Base-by-base conservation (phyloP, 2,113 vertebrate species). In the Panthera tigris region DNA sequence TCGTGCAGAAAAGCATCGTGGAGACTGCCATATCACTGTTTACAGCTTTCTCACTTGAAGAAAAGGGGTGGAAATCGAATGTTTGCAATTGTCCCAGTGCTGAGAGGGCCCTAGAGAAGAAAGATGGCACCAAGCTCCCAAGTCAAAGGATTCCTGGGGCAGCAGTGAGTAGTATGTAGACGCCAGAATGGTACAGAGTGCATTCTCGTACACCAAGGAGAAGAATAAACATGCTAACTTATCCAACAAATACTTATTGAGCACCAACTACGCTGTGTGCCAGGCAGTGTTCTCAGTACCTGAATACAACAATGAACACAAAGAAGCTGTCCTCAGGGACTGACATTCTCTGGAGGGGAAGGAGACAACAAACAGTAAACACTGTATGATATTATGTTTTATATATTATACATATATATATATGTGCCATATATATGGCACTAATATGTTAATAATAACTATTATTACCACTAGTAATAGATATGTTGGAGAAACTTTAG, bases 11-110 rank as follows among this genome's bases (percentile, higher is more conserved):
- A 97, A 83, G 92, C 45, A 48, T 33, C 48, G 81, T 48, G 55
- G 96, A 98, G 97, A 97, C 96, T 65, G 74, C 97, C 92, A 68
- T 83, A 82, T 92, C 78, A 82, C 79, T 55, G 52, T 91, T 94
- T 55, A 92, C 95, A 96, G 96, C 73, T 91, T 93, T 68, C 71
- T 98, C 93, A 66, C 76, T 88, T 68, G 61, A 97, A 97, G 97
- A 97, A 98, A 98, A 95, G 95, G 16, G 19, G 23, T 95, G 94
- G 92, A 97, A 96, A 95, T 84, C 10, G 7, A 88, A 76, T 83
- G 90, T 91, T 61, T 97, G 84, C 92, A 81, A 94, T 86, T 95
- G 76, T 90, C 94, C 82, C 73, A 78, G 88, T 97, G 96, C 94
- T 85, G 52, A 97, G 71, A 96, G 68, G 74, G 18, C 80, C 50